These are phyloP conservation scores for Trissolcus japonicus DNA, from an alignment of 2,888 invertebrate genomes.

Conservation along the genomic window DNA sequence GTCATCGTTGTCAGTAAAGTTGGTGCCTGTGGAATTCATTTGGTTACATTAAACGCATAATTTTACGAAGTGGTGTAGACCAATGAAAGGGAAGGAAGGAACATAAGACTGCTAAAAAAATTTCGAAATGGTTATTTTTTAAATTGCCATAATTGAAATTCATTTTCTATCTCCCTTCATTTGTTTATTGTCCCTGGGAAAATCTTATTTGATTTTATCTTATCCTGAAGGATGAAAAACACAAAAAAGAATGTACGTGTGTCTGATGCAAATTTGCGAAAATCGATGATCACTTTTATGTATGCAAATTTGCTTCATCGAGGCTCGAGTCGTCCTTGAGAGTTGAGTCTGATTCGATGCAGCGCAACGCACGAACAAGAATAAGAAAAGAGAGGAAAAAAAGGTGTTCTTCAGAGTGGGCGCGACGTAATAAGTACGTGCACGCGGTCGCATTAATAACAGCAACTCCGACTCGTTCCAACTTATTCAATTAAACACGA, in stretches of 20 bases:
- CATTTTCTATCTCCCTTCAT: not conserved
- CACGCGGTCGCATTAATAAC: slow-evolving; percentile 63
- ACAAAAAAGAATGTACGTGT: too few species aligned
- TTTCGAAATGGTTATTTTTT: slow-evolving; percentile 28
- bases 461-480: slow-evolving; percentile 61
- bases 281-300: too few species aligned
- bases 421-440: slow-evolving; percentile 56
- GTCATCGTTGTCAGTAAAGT: slow-evolving; percentile 43
- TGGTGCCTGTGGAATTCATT: slow-evolving; percentile 35
- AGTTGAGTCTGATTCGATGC: slow-evolving; percentile 36
- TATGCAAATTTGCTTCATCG: too few species aligned
- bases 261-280: too few species aligned
- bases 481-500: slow-evolving; percentile 68
- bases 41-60: slow-evolving; percentile 50
- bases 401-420: slow-evolving; percentile 41
- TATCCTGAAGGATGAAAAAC: too few species aligned
- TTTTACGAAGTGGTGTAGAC: slow-evolving; percentile 47
- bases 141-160: slow-evolving; percentile 10
- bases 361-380: slow-evolving; percentile 21
- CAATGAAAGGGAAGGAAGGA: slow-evolving; percentile 13
- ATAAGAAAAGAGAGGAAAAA: slow-evolving; percentile 23
- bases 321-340: slow-evolving; percentile 1
- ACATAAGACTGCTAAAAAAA: slow-evolving; percentile 13
- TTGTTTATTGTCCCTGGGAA: too few species aligned
- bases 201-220: too few species aligned